Conservation (phyloP, 2,888 invertebrate species). For the Pediacus dermestoides region DNA sequence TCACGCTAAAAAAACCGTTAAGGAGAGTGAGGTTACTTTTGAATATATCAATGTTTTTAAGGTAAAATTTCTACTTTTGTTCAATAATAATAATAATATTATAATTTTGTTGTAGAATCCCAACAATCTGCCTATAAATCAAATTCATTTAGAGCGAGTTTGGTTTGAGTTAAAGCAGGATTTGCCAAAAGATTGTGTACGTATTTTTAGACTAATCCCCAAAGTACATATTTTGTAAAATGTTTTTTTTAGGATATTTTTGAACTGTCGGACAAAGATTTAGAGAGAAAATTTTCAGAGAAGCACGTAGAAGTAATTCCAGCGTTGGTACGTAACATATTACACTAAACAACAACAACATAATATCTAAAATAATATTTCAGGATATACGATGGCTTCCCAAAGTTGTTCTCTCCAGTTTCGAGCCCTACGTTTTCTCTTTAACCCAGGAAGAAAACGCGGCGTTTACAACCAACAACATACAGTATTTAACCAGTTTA, state of each 20-base stretch:
- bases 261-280: conserved; percentile 23
- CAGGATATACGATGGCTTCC: conserved; percentile 41
- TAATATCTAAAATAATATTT: too few species aligned
- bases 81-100: conserved; percentile 1
- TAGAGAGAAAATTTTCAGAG: conserved; percentile 30
- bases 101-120: conserved; percentile 57
- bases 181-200: conserved; percentile 29
- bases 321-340: conserved; percentile 35
- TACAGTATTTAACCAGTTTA: conserved; percentile 36
- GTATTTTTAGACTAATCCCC: conserved; percentile 10
- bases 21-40: too few species aligned
- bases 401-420: conserved; percentile 32
- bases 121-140: conserved; percentile 56
- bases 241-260: conserved; percentile 33
- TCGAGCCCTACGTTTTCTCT: conserved; percentile 39
- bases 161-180: conserved; percentile 31
- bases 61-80: conserved; percentile 19
- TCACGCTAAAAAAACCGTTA: too few species aligned
- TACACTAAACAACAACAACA: conserved; percentile 4
- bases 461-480: conserved; percentile 36
- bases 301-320: conserved; percentile 37
- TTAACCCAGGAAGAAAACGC: conserved; percentile 35
- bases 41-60: conserved; percentile 32
- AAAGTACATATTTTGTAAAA: conserved; percentile 9
- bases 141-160: conserved; percentile 40